These are phyloP conservation scores for Ptychochromis oligacanthus DNA, from an alignment of 2,113 vertebrate species.

Conservation along the genomic window DNA sequence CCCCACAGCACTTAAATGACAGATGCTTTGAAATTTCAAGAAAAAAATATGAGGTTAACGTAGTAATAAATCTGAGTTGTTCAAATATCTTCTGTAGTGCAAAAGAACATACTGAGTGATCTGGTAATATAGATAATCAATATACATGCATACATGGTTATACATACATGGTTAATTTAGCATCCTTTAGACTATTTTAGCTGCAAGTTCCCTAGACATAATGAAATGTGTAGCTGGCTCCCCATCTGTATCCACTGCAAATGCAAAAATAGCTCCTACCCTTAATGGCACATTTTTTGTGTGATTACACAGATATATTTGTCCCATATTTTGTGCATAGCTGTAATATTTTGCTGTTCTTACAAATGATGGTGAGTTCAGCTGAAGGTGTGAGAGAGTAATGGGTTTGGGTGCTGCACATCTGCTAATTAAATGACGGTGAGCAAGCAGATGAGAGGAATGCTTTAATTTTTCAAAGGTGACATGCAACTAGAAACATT, in stretches of 20 bases:
- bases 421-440: slow-evolving; percentile 72
- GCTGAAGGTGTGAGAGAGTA: slow-evolving; percentile 43
- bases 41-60: not conserved
- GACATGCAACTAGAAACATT: slow-evolving; percentile 56
- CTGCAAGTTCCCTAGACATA: not conserved
- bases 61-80: no score
- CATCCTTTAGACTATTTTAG: not conserved
- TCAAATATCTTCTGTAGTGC: not conserved
- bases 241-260: not conserved
- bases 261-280: slow-evolving; percentile 1
- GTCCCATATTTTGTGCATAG: slow-evolving; percentile 27
- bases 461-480: slow-evolving; percentile 71
- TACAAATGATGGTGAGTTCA: slow-evolving; percentile 50
- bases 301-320: slow-evolving; percentile 37
- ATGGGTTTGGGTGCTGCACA: slow-evolving; percentile 58
- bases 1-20: not conserved
- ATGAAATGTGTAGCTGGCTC: not conserved
- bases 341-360: slow-evolving; percentile 46
- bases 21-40: slow-evolving; percentile 32
- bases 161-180: no score
- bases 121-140: no score
- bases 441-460: slow-evolving; percentile 66
- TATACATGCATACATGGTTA: no score
- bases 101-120: not conserved
- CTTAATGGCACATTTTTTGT: slow-evolving; percentile 16